A percentile compares a stretch with the other conserved stretches of the same genome.
Evolutionary conservation across 2,888 invertebrate species (phyloP).

Genomic region (Trichopria drosophilae): DNA sequence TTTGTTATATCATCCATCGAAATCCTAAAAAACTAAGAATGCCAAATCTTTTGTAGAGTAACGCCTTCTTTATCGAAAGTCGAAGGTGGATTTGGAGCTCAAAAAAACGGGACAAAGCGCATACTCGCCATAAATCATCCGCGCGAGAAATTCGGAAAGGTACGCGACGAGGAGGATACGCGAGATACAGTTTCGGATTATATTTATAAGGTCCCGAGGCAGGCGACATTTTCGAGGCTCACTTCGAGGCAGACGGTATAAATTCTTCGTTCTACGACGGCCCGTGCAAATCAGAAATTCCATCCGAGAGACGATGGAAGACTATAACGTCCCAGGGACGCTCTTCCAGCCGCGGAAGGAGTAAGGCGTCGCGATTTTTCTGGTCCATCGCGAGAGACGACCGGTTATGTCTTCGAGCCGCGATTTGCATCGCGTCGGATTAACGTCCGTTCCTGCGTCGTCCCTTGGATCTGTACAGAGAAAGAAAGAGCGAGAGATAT

Average conservation of each 20-base stretch:
- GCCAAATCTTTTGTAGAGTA: too few species aligned
- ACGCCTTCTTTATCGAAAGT: too few species aligned
- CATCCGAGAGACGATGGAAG: constrained; percentile 21
- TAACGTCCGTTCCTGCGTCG: constrained; percentile 39
- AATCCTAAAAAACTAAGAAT: too few species aligned
- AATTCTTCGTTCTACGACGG: constrained; percentile 22
- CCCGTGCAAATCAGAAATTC: constrained; percentile 36
- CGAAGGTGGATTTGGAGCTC: too few species aligned
- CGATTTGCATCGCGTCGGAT: constrained; percentile 45
- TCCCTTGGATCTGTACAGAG: constrained; percentile 19
- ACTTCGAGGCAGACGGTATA: constrained; percentile 18
- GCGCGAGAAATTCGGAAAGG: too few species aligned
- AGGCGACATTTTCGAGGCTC: constrained; percentile 16
- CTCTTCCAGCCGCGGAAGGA: too few species aligned
- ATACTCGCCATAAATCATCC: constrained; percentile 21
- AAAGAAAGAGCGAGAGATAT: constrained; percentile 11
- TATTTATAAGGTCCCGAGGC: constrained; percentile 28
- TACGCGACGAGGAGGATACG: constrained; percentile 8
- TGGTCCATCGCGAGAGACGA: constrained; percentile 34
- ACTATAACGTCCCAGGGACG: too few species aligned
- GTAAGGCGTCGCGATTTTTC: constrained; percentile 32
- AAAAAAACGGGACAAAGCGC: too few species aligned
- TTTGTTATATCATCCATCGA: too few species aligned
- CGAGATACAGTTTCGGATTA: constrained; percentile 31
- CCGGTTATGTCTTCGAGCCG: constrained; percentile 39